Base-by-base conservation (phyloP, 2,113 vertebrate genomes). In the Polypterus bichir region DNA sequence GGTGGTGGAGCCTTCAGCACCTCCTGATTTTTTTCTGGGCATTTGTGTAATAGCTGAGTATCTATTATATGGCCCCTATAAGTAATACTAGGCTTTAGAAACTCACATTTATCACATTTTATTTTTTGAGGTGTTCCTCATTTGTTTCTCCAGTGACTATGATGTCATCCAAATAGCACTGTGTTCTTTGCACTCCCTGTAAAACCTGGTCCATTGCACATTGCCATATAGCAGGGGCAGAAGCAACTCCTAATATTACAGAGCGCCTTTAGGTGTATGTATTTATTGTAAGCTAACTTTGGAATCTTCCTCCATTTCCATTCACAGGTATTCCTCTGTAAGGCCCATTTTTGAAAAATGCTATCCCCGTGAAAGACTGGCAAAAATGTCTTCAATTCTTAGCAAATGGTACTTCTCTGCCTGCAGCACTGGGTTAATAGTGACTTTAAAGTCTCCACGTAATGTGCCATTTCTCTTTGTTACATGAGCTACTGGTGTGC, bases 401-500 rank as follows among this genome's bases (percentile, higher is more conserved):
- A 2, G 63, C 44, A 61, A n/a, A 6, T 8, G 60, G 49, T 61
- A 57, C 48, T 63, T 27, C 45, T 66, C 59, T 44, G 11, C 60
- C 11, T 49, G 63, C 11, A 64, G 10, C 27, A 47, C 63, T 27
- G 57, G 63, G 46, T 68, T 68, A 5, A 68, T 11, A 4, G 63
- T 53, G 47, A 68, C 48, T n/a, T 62, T 61, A 52, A 68, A 65
- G 51, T 68, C 63, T 48, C 63, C 1, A 47, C 51, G 60, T 9
- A 65, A 54, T 4, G 57, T 45, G 10, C 48, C 62, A 49, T 64
- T 63, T 4, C 9, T 7, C 9, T 51, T 51, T 51, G 27, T 27
- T 27, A 27, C 27, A 27, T 27, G 27, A 27, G 27, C 27, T 27
- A 27, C 27, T 27, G 27, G 27, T 27, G 27, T 27, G 2, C 27